These are phyloP conservation scores for Galemys pyrenaicus DNA, from an alignment of 2,113 vertebrate genomes.

Conservation along the genomic window DNA sequence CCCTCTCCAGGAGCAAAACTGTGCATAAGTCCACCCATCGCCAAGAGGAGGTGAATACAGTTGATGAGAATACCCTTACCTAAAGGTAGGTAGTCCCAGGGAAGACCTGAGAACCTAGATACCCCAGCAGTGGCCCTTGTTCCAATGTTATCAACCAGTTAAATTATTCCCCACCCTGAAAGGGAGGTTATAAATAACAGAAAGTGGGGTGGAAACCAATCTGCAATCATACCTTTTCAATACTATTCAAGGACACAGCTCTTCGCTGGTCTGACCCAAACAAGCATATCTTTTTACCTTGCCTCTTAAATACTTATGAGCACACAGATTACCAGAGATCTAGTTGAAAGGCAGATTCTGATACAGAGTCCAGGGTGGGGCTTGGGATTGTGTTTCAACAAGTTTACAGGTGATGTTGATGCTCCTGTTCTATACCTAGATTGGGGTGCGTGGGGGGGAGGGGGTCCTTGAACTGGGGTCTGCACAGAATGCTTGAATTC, in stretches of 20 bases:
- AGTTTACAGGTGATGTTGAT: background rate
- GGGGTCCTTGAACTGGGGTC: background rate
- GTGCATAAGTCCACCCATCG: background rate
- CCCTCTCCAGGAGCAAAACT: background rate
- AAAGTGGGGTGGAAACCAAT: background rate
- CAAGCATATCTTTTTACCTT: background rate
- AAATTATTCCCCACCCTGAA: background rate
- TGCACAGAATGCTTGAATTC: background rate
- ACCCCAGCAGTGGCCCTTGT: background rate
- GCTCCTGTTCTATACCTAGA: background rate
- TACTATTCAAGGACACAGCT: background rate
- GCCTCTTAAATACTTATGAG: background rate
- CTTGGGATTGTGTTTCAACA: background rate
- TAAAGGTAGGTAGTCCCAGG: background rate
- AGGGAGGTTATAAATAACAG: background rate
- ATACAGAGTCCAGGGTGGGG: background rate
- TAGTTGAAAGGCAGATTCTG: background rate
- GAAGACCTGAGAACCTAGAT: background rate
- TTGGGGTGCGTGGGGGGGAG: background rate
- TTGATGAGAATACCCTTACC: background rate
- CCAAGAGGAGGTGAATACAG: background rate
- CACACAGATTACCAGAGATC: background rate
- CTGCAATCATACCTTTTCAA: background rate
- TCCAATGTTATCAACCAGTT: background rate
- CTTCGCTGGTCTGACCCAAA: background rate